Base-by-base conservation (phyloP, 2,888 invertebrate species). In the Phanerotoma sp. region DNA sequence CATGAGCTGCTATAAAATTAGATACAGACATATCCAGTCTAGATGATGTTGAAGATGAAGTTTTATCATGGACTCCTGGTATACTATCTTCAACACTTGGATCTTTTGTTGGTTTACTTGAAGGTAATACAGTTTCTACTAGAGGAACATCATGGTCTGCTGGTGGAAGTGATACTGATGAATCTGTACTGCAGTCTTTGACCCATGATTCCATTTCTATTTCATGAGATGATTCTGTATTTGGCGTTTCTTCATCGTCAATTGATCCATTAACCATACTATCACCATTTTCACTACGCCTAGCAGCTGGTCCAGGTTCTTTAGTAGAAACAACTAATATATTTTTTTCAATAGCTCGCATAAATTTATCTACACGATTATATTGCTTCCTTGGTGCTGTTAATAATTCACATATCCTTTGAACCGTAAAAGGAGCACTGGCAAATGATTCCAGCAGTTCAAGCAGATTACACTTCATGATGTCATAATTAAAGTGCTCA, bases 261-360 rank as follows among this genome's bases (percentile, higher is more conserved):
- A 74, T 56, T 0, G 75, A 73, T 0, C 77, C 77, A 22, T 77
- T 77, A 1, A 77, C 72, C 71, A 77, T 66, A n/a, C 73, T 70
- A n/a, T 77, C 77, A 0, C 74, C 75, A 7, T 75, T 77, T 41
- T 77, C 77, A 46, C 72, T 75, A n/a, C 74, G 61, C 40, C 75
- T 68, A 3, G 70, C 66, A 28, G 71, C 62, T 3, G 71, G 64
- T 1, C 79, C 80, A 0, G 81, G 80, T 44, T 82, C 82, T 35
- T 80, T 75, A 3, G 81, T 82, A 3, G 81, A 81, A 9, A 94
- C 93, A 56, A 94, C 94, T 66, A 93, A 79, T 65, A 94, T 91
- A 69, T 93, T 93, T 78, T 98, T 98, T 77, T 98, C 98, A 56
- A 99, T 83, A 0, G 97, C 98, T 56, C 97, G 83, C 89, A 99